A percentile compares a stretch with the other conserved stretches of the same genome.
phyloP scores from a whole-genome alignment of 2,888 invertebrate genomes.

The Drosophila dives region DNA sequence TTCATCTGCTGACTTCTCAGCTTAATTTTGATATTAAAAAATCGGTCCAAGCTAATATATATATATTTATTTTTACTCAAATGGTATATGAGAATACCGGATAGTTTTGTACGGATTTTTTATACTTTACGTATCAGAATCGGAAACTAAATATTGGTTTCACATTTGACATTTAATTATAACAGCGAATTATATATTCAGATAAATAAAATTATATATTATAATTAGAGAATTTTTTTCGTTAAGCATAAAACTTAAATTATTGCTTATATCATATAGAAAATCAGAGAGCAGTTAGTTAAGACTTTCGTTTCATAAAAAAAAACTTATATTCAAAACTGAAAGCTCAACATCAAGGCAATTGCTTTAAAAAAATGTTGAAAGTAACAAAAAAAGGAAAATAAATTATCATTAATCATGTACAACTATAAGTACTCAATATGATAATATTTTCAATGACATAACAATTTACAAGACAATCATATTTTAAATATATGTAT shows the following conservation, averaged over 20 bases:
- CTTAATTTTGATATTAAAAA: not conserved
- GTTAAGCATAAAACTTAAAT: too few species aligned
- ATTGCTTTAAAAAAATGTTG: not conserved
- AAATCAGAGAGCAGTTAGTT: not conserved
- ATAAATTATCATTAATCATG: conserved; percentile 24
- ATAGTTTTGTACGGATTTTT: not conserved
- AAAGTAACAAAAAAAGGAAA: conserved; percentile 12
- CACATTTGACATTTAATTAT: not conserved
- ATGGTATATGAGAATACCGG: not conserved
- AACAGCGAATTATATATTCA: not conserved
- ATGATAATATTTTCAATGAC: conserved; percentile 51
- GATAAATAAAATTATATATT: too few species aligned
- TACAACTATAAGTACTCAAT: conserved; percentile 27
- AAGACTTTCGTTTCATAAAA: not conserved
- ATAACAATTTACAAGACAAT: conserved; percentile 79
- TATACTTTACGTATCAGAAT: not conserved
- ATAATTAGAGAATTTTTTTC: not conserved
- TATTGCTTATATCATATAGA: not conserved
- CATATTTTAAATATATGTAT: conserved; percentile 54
- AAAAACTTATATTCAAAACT: not conserved
- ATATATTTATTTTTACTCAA: not conserved
- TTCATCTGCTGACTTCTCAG: not conserved
- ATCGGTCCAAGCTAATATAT: not conserved
- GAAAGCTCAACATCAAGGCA: conserved; percentile 27
- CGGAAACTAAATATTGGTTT: too few species aligned